These are phyloP conservation scores for Dicyrtomina minuta DNA, from an alignment of 2,888 invertebrate genomes.

Conservation along the genomic window DNA sequence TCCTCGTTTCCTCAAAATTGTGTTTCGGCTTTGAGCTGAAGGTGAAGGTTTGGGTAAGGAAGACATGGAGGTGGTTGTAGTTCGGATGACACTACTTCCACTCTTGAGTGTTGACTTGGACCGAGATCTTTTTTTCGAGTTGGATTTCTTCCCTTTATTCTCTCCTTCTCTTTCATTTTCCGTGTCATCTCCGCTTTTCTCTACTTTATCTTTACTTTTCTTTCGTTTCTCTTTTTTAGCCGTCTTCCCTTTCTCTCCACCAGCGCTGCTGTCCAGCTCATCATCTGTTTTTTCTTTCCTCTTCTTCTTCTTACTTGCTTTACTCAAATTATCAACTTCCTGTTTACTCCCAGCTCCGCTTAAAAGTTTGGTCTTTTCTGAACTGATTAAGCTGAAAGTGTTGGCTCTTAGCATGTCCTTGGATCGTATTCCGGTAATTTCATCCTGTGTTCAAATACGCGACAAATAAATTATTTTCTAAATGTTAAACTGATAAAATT, in stretches of 20 bases:
- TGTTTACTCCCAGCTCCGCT: neutral
- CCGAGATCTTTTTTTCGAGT: neutral
- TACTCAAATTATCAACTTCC: neutral
- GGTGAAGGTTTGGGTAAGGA: neutral
- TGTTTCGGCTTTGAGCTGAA: slow-evolving; percentile 3
- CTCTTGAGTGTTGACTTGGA: slow-evolving; percentile 10
- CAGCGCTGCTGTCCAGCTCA: neutral
- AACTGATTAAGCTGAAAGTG: neutral
- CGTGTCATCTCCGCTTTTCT: neutral
- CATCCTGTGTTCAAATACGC: neutral
- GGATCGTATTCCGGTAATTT: slow-evolving; percentile 30
- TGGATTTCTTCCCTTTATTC: neutral
- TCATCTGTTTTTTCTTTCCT: slow-evolving; percentile 4
- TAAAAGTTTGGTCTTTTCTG: neutral
- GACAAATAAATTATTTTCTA: too few relatives aligned
- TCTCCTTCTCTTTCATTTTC: neutral
- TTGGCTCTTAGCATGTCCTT: slow-evolving; percentile 14
- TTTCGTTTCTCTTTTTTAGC: slow-evolving; percentile 12
- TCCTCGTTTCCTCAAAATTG: neutral
- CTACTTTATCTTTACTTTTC: slow-evolving; percentile 16
- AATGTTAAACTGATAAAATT: too few relatives aligned
- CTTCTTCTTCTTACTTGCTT: neutral
- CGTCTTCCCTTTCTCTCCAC: slow-evolving; percentile 3
- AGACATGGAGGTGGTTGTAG: slow-evolving; percentile 1
- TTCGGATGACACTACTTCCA: slow-evolving; percentile 1